Evolutionary conservation across 2,888 invertebrate species (phyloP).

Genomic region (Papilio gigon): DNA sequence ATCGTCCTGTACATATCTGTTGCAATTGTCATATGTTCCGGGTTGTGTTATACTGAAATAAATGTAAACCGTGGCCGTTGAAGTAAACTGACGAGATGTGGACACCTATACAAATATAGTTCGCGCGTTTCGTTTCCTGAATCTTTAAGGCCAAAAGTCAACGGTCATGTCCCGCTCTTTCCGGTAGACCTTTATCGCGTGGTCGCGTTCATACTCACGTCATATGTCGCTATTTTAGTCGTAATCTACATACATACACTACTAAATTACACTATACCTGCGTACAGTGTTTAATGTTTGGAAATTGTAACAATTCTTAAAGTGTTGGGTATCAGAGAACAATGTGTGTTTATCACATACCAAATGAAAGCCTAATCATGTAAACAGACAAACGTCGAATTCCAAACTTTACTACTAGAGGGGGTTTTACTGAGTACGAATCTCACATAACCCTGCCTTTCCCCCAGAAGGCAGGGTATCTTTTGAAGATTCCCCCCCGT

Average conservation of each 20-base stretch:
- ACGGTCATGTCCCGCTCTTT: slow-evolving; percentile 54
- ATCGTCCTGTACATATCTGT: slow-evolving; percentile 10
- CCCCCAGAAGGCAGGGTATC: too few species aligned
- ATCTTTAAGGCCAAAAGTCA: slow-evolving; percentile 64
- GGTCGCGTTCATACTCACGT: slow-evolving; percentile 10
- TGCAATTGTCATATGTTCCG: slow-evolving; percentile 26
- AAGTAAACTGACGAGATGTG: slow-evolving; percentile 65
- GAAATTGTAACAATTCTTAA: background rate
- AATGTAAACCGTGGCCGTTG: slow-evolving; percentile 47
- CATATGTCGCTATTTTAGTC: slow-evolving; percentile 6
- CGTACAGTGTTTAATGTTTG: background rate
- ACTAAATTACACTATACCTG: too few species aligned
- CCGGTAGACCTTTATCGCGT: slow-evolving; percentile 43
- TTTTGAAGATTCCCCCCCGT: too few species aligned
- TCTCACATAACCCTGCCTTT: too few species aligned
- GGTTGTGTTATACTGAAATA: slow-evolving; percentile 31
- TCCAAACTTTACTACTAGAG: too few species aligned
- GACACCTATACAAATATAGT: slow-evolving; percentile 48
- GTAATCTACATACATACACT: too few species aligned
- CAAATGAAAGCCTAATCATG: background rate
- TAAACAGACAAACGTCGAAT: slow-evolving; percentile 5
- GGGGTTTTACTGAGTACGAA: too few species aligned
- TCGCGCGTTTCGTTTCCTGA: slow-evolving; percentile 65
- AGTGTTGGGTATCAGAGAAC: background rate
- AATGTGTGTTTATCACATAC: background rate